Evolutionary conservation across 2,888 invertebrate genomes (phyloP), one percentile per base, ranked within the genome.

Genomic region (Chaetogeoica ovagalla): DNA sequence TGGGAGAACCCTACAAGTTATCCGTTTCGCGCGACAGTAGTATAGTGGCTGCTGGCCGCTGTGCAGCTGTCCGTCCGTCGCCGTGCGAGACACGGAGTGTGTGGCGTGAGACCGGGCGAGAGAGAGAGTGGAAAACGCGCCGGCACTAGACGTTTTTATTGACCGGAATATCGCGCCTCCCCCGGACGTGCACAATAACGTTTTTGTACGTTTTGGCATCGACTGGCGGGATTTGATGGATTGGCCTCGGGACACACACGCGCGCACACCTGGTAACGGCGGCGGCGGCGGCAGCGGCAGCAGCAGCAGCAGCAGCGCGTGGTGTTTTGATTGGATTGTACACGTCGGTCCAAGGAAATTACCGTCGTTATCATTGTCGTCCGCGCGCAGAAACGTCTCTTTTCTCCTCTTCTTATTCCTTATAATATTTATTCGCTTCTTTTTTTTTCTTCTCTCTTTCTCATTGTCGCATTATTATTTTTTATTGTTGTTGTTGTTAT

Each of bases 141-240:
- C 52, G 69, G 77, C 62, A 69, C 69, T 71, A 70, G 77, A 79
- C 77, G 63, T 79, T 79, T 79, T 79, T 70, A 70, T 79, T 71
- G 77, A 79, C 77, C 77, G 70, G 77, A 71, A 63, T 71, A 79
- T 79, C 62, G 62, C 62, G 70, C 77, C 77, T 30, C 30, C 30
- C 30, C 30, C 77, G 77, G 77, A 79, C 77, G 77, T 70, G 77
- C 77, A 70, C 77, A 70, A 79, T 70, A 23, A 55, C 70, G 70
- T 70, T 70, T 75, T 79, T 77, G 69, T 77, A 39, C 70, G 8
- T 30, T 30, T 30, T 30, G 30, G 30, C 30, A 30, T n/a, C 19
- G 77, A 60, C 62, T 48, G 11, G 21, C 60, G 73, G 63, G 9
- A 48, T 70, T 79, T 79, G 77, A 79, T 70, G 77, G 77, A 79